Percentiles rank a stretch among this genome's conserved stretches.
Conservation (phyloP, 1,140 invertebrate genomes). For the Leptinotarsa texana region DNA sequence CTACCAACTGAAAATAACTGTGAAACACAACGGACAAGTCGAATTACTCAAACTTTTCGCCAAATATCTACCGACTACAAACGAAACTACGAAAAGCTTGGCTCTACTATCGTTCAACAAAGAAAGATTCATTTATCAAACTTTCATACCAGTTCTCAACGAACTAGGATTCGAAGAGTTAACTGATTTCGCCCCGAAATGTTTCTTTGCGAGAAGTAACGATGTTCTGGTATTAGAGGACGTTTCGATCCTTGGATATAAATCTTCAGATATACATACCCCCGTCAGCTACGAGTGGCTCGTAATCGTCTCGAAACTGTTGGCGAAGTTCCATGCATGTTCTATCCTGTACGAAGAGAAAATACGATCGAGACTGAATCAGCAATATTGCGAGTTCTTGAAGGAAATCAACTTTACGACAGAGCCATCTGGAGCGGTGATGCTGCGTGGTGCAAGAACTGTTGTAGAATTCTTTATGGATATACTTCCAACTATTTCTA, state of each 20-base stretch:
- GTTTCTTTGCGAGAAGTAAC: slow-evolving; percentile 27
- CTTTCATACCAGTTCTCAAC: slow-evolving; percentile 25
- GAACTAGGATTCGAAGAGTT: slow-evolving; percentile 25
- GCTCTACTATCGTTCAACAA: slow-evolving; percentile 39
- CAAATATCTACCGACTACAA: slow-evolving; percentile 29
- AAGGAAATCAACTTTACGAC: slow-evolving; percentile 17
- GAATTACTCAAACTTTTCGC: slow-evolving; percentile 31
- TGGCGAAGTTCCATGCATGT: slow-evolving; percentile 42
- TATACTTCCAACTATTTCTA: slow-evolving; percentile 22
- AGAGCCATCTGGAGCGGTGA: neutral
- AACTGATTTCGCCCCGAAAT: slow-evolving; percentile 31
- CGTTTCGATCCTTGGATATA: slow-evolving; percentile 24
- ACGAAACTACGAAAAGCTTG: slow-evolving; percentile 21
- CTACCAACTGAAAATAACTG: slow-evolving; percentile 28
- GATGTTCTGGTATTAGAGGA: slow-evolving; percentile 38
- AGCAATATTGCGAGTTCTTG: slow-evolving; percentile 47
- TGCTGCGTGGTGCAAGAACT: neutral
- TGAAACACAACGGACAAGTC: neutral
- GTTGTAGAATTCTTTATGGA: neutral
- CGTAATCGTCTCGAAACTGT: slow-evolving; percentile 19
- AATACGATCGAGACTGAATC: slow-evolving; percentile 33
- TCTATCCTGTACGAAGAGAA: slow-evolving; percentile 41
- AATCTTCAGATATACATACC: slow-evolving; percentile 26
- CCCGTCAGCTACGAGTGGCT: slow-evolving; percentile 25
- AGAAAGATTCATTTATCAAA: slow-evolving; percentile 37